Evolutionary conservation across 2,113 vertebrate genomes (phyloP).

Genomic region (Connochaetes taurinus): DNA sequence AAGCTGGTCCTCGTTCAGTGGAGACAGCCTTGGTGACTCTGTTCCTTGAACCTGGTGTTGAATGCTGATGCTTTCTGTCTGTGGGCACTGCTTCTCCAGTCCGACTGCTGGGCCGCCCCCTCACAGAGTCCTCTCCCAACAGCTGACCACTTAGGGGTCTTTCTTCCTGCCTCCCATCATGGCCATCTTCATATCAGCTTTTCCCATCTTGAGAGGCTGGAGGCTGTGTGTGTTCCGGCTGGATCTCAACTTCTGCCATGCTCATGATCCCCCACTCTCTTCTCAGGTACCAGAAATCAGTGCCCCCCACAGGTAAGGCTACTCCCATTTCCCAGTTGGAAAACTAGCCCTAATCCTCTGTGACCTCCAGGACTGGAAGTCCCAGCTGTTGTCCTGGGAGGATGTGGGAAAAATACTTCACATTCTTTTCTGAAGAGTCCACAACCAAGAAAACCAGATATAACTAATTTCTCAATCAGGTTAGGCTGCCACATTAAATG

Average conservation of each 20-base stretch:
- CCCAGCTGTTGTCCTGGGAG: slow-evolving; percentile 1
- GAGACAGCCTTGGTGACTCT: not conserved
- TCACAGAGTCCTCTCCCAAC: not conserved
- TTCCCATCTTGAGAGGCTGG: not conserved
- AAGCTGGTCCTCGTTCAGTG: not conserved
- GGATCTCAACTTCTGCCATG: not conserved
- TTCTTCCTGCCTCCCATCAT: not conserved
- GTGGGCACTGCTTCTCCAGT: not conserved
- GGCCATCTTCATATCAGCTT: not conserved
- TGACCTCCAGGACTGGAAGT: not conserved
- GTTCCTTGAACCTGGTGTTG: not conserved
- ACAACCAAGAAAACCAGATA: slow-evolving; percentile 46
- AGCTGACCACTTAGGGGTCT: not conserved
- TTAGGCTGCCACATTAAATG: not conserved
- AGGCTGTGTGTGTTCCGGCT: not conserved
- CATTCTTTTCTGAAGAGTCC: slow-evolving; percentile 62
- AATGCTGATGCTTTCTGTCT: not conserved
- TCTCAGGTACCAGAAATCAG: not conserved
- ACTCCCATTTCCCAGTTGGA: not conserved
- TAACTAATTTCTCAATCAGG: slow-evolving; percentile 51
- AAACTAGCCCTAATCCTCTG: not conserved
- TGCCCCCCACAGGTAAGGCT: not conserved
- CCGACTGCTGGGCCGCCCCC: not conserved
- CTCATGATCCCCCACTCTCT: not conserved
- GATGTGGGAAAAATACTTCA: slow-evolving; percentile 65